Conservation (phyloP, 2,888 invertebrate species). For the Pammene aurita region DNA sequence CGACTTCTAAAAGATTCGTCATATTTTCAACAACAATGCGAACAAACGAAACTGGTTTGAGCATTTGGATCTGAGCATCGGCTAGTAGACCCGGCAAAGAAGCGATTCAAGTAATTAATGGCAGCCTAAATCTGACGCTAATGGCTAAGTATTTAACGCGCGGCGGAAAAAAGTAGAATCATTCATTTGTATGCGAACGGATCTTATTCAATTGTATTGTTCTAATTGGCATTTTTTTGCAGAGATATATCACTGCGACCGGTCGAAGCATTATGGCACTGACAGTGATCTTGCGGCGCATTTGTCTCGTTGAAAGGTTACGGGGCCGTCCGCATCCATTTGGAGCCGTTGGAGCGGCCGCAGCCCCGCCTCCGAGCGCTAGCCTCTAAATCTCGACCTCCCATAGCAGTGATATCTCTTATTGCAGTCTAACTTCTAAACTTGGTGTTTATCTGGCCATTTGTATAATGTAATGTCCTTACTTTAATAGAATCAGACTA, state of each 20-base stretch:
- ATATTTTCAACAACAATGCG: slow-evolving; percentile 68
- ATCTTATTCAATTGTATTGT: slow-evolving; percentile 63
- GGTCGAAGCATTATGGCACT: slow-evolving; percentile 55
- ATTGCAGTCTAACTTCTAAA: slow-evolving; percentile 25
- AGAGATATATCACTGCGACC: slow-evolving; percentile 55
- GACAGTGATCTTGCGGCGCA: slow-evolving; percentile 60
- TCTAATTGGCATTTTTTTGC: slow-evolving; percentile 67
- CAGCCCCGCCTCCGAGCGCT: slow-evolving; percentile 41
- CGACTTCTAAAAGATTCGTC: slow-evolving; percentile 76
- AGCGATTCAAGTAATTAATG: slow-evolving; percentile 65
- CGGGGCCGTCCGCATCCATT: slow-evolving; percentile 46
- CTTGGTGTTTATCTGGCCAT: slow-evolving; percentile 28
- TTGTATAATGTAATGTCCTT: slow-evolving; percentile 28
- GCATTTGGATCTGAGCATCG: slow-evolving; percentile 46
- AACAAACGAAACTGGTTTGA: slow-evolving; percentile 53
- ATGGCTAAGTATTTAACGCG: slow-evolving; percentile 67
- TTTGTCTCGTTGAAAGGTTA: slow-evolving; percentile 60
- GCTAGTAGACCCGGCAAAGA: slow-evolving; percentile 51
- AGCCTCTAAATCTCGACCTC: slow-evolving; percentile 36
- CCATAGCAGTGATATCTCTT: slow-evolving; percentile 30
- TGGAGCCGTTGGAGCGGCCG: slow-evolving; percentile 26
- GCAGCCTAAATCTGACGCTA: slow-evolving; percentile 57
- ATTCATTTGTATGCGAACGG: slow-evolving; percentile 48
- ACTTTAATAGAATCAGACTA: slow-evolving; percentile 32
- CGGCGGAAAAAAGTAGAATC: slow-evolving; percentile 53